A percentile compares a stretch with the other conserved stretches of the same genome.
Evolutionary conservation across 1,140 invertebrate species (phyloP).

Genomic region (Lerema accius): DNA sequence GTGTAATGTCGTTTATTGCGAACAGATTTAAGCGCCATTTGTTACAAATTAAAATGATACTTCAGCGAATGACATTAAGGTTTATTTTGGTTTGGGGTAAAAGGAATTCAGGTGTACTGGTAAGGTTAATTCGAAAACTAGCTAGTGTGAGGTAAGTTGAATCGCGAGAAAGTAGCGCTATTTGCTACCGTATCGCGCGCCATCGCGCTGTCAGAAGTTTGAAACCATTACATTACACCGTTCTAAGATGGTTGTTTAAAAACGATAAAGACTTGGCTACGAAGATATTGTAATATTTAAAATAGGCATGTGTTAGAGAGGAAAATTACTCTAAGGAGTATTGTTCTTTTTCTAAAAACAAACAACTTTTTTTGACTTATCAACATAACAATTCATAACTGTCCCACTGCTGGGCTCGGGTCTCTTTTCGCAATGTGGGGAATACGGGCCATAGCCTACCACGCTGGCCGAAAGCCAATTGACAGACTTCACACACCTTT

Average conservation of each 20-base stretch:
- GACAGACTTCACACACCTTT: too few species aligned
- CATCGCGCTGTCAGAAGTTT: conserved; percentile 60
- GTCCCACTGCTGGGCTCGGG: too few species aligned
- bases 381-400: too few species aligned
- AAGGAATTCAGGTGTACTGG: conserved; percentile 42
- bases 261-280: too few species aligned
- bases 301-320: too few species aligned
- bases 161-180: conserved; percentile 78
- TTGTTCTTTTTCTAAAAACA: too few species aligned
- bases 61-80: conserved; percentile 33
- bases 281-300: too few species aligned
- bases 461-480: too few species aligned
- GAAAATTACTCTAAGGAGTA: too few species aligned
- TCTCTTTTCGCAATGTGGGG: too few species aligned
- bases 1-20: conserved; percentile 53
- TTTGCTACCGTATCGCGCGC: conserved; percentile 81
- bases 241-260: conserved; percentile 19
- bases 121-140: conserved; percentile 57
- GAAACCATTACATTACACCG: conserved; percentile 46
- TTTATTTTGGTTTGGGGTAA: conserved; percentile 38
- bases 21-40: conserved; percentile 44
- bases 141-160: conserved; percentile 75
- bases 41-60: conserved; percentile 31
- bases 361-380: too few species aligned
- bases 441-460: too few species aligned